Evolutionary conservation across 37 sponge, comb jelly and placozoan genomes (phyloP), one percentile per base, ranked within the genome.

Genomic region (Agelas oroides): DNA sequence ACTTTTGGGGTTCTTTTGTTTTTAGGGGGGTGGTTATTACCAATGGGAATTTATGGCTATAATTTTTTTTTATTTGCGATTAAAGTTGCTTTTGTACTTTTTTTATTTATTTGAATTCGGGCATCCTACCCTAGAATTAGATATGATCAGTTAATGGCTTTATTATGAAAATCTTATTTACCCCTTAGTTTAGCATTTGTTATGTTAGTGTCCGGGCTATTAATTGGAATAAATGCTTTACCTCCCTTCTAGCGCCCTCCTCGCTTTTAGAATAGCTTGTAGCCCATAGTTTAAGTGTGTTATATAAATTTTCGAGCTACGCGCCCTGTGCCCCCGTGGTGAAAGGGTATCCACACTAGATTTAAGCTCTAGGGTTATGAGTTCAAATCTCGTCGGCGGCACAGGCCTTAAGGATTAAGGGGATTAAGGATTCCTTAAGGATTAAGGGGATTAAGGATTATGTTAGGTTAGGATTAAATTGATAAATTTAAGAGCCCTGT

Each of bases 61-160:
- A 63, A 59, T 67, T 59, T 39, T 78, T 34, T 59, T 5, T 84
- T 70, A 53, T 70, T 89, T 28, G 90, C 73, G 40, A 46, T 77
- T 30, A 89, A 89, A 78, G 46, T 81, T 24, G 69, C 71, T 34
- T 19, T 81, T 54, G 38, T 91, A 77, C 25, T 91, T 53, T 91
- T 81, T 76, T 67, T 85, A 70, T 91, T 91, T 91, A 86, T 91
- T 55, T 91, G 91, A 56, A 60, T 91, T 39, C 57, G 91, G 59
- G 91, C 86, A 0, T 53, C 91, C 37, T 86, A 86, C 18, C 91
- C 86, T 1, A 80, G 91, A 86, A 76, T 86, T 12, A 73, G 91
- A 52, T 91, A 91, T 80, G 91, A 91, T 76, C 91, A 91, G 52
- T 91, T 91, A 86, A 91, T 91, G 91, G 81, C 83, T 53, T 82